Evolutionary conservation across 1,140 invertebrate species (phyloP), one percentile per base, ranked within the genome.

Genomic region (Archivesica marissinica): DNA sequence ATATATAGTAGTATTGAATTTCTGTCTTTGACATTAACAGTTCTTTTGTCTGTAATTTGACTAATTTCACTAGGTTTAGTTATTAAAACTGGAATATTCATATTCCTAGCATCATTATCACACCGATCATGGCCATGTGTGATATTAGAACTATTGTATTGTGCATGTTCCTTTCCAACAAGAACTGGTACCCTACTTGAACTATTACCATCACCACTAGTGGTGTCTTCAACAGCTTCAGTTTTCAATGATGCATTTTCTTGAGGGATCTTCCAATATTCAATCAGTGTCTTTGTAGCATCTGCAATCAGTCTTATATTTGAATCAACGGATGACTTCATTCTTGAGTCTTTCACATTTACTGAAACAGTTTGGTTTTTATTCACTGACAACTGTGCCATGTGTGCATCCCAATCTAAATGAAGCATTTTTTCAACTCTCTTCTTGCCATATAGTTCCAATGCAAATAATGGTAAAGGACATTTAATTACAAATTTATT

Each of bases 371-470:
- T 17, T 13, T n/a, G 41, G 20, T 11, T 50, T 50, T 30, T 59
- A 25, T 7, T 23, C 23, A 23, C 15, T 7, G 30, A 35, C 3
- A 6, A 52, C 20, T 52, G 50, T n/a, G 50, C 50, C 3, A 6
- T n/a, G 3, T 52, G 50, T n/a, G 50, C 50, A 74, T 77, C 52
- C 77, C 38, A 66, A 64, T 79, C 41, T 23, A 64, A 44, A 59
- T 76, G 50, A 2, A 59, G 1, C 30, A 79, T 50, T 30, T 44
- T 56, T 59, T 61, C 44, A 25, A 61, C 68, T 13, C 7, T 59
- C 35, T 72, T 74, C 47, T 72, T 35, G 0, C 68, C 52, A 50
- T 39, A 82, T 2, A 74, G 30, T 52, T 70, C 50, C 13, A 25
- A 50, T 9, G 50, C 20, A 30, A 72, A 82, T 25, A 59, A 30